Percentiles rank a stretch among this genome's conserved stretches.
Evolutionary conservation across 2,888 invertebrate genomes (phyloP).

Genomic region (Microctonus hyperodae): DNA sequence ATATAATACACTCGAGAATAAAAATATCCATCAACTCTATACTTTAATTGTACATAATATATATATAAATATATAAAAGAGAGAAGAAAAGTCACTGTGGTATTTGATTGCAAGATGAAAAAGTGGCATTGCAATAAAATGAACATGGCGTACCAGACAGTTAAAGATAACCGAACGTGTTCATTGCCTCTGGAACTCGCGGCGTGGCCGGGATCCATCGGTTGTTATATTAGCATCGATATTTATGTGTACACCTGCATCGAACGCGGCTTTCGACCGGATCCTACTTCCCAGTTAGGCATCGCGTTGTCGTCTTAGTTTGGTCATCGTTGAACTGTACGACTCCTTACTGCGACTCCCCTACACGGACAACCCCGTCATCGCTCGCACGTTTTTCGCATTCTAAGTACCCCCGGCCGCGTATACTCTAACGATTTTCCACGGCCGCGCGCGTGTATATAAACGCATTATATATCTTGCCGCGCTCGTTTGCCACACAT

Average conservation of each 20-base stretch:
- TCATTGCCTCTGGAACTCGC: slow-evolving; percentile 36
- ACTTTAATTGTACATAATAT: not conserved
- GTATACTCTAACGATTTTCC: slow-evolving; percentile 51
- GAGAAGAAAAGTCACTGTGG: slow-evolving; percentile 14
- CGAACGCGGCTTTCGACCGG: slow-evolving; percentile 56
- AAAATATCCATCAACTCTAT: not conserved
- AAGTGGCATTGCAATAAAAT: slow-evolving; percentile 34
- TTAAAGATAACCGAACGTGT: slow-evolving; percentile 41
- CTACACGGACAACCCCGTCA: slow-evolving; percentile 61
- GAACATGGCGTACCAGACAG: slow-evolving; percentile 33
- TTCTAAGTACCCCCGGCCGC: slow-evolving; percentile 52
- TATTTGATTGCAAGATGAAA: slow-evolving; percentile 24
- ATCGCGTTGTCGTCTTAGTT: slow-evolving; percentile 60
- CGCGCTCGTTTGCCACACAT: slow-evolving; percentile 4
- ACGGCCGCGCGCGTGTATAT: slow-evolving; percentile 34
- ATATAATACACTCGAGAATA: not conserved
- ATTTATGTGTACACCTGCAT: slow-evolving; percentile 62
- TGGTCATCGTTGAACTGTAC: slow-evolving; percentile 59
- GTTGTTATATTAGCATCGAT: slow-evolving; percentile 60
- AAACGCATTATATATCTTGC: slow-evolving; percentile 17
- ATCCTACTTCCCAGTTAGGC: slow-evolving; percentile 62
- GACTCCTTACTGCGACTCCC: slow-evolving; percentile 57
- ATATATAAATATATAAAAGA: slow-evolving; percentile 6
- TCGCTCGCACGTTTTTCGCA: slow-evolving; percentile 61
- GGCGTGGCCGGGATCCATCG: slow-evolving; percentile 32